Base-by-base conservation (phyloP, 2,888 invertebrate species). In the Meta bourneti region DNA sequence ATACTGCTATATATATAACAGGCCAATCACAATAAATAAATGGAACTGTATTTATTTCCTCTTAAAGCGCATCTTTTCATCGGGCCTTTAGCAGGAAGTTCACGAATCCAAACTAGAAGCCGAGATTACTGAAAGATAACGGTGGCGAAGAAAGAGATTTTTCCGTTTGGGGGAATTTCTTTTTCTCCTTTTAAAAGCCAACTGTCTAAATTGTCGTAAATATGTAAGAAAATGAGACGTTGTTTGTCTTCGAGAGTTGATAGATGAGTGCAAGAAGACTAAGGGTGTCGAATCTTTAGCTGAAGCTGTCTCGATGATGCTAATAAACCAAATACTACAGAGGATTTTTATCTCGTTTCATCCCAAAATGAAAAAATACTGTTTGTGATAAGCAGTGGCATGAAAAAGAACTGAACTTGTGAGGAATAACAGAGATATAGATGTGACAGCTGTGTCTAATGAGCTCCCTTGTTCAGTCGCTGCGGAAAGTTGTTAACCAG, bases 251-350 rank as follows among this genome's bases (percentile, higher is more conserved):
- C 78, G 20, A 51, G 78, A 19, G 75, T 77, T 84, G 89, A 84
- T 71, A 48, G 77, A 89, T 51, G 48, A 75, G 49, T 75, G 49
- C 82, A 48, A 69, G 20, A 77, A 48, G 87, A 80, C 72, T 34
- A 87, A 81, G 80, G 69, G 89, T 89, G 89, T 89, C 83, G 78
- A 83, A 83, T 69, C 78, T 75, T 89, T 78, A 49, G 83, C 77
- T 83, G 77, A 19, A 71, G 70, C 69, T 89, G 74, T 82, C 75
- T 82, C 20, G 77, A 70, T 82, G 48, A 70, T 82, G 71, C 89
- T 83, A 89, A 89, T 84, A 89, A 89, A 83, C 83, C 48, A 83
- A 83, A 78, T 48, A 82, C 48, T 71, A 81, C 79, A 80, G 71
- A 80, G 19, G 19, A 19, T 88, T 52, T 88, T 54, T 80, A 51